Evolutionary conservation across 2,797 vertebrate species (phyloP), one percentile per base, ranked within the genome.

Genomic region (Urosaurus nigricauda): DNA sequence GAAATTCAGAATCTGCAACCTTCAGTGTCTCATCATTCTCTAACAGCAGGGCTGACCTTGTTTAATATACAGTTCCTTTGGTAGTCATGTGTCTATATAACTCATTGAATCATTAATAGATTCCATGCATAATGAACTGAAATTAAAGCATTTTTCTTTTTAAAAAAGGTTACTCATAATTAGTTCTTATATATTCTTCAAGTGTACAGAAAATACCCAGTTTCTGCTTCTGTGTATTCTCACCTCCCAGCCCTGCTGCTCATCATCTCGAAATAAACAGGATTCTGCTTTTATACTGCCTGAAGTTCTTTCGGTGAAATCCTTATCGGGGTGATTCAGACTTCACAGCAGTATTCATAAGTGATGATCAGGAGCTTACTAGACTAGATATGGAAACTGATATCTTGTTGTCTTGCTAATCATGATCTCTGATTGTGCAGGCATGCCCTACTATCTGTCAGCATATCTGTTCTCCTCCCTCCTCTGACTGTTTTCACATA

Each of bases 341-440:
- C 85, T 84, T 91, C 13, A 40, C 83, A 86, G 47, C 84, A 94
- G 70, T 83, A 80, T 71, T 90, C 85, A 60, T 84, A 93, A 80
- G 40, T 1, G 16, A 79, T 73, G 86, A 94, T 80, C 92, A 84
- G 65, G 26, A 35, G 1, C 63, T 87, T 89, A 0, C 0, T 83
- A 24, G 53, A 90, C 79, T 84, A 90, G 93, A 90, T 92, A 93
- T 85, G 81, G 88, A 94, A 95, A 92, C 29, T 19, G 80, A 89
- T 89, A 63, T 65, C 81, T 93, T 0, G 0, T 87, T 87, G 37
- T 84, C 65, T 82, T 91, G 91, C 91, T 94, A 92, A 93, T 91
- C 84, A 58, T 63, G 93, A 91, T 93, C 90, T 92, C 29, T 12
- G 89, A 26, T 93, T 95, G 90, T 83, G 87, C 74, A 94, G 92